Evolutionary conservation across 30 jellyfish, hydroid and myxozoan species (phyloP).

Genomic region (Catostylus mosaicus): DNA sequence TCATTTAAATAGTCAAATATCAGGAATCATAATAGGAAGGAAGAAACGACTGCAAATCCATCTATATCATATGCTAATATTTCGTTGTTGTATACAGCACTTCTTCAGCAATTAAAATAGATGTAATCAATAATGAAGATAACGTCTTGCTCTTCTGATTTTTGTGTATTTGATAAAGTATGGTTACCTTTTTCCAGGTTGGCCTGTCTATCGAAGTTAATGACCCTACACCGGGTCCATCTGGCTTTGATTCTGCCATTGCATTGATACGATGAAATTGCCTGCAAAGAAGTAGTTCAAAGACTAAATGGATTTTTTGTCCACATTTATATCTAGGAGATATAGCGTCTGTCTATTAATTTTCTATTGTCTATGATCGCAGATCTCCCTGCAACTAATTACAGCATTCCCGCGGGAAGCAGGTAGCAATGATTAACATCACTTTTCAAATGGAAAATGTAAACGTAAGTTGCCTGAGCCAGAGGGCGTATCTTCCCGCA

Average conservation of each 20-base stretch:
- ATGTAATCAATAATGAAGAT: too few relatives aligned
- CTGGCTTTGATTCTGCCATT: constrained; percentile 55
- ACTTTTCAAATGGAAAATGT: not conserved
- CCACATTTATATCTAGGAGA: too few relatives aligned
- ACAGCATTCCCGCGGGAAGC: not conserved
- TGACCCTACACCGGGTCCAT: constrained; percentile 75
- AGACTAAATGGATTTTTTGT: too few relatives aligned
- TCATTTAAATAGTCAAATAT: not conserved
- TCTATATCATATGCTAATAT: too few relatives aligned
- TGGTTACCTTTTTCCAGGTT: constrained; percentile 81
- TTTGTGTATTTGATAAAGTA: not conserved
- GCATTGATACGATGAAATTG: constrained; percentile 64
- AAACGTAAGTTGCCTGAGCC: not conserved
- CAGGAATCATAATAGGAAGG: not conserved
- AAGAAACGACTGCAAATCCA: not conserved
- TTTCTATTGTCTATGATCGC: not conserved
- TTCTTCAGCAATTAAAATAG: too few relatives aligned
- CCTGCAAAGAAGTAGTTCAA: constrained; percentile 23
- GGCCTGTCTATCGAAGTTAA: constrained; percentile 78
- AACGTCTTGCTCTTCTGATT: too few relatives aligned
- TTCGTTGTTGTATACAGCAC: too few relatives aligned
- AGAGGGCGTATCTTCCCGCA: not conserved
- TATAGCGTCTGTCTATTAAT: not conserved
- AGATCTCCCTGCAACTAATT: not conserved
- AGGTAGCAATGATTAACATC: not conserved